A percentile compares a stretch with the other conserved stretches of the same genome.
These are phyloP conservation scores for Ostrea edulis DNA, from an alignment of 1,140 invertebrate genomes.

Conservation along the genomic window DNA sequence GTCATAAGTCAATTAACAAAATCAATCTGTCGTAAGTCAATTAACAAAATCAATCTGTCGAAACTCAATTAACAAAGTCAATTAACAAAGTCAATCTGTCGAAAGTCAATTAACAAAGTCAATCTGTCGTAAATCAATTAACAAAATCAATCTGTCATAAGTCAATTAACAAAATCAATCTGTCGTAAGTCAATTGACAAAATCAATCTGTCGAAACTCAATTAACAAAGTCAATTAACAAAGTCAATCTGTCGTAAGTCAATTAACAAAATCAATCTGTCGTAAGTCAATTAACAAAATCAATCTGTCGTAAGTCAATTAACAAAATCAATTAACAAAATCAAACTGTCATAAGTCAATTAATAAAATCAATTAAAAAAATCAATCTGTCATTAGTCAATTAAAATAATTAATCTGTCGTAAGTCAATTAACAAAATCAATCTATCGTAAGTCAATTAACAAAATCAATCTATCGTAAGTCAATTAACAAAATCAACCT, in stretches of 20 bases:
- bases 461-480: too few relatives aligned
- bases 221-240: not conserved
- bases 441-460: slow-evolving; percentile 68
- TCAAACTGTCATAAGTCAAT: slow-evolving; percentile 73
- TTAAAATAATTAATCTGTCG: slow-evolving; percentile 68
- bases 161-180: slow-evolving; percentile 55
- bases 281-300: not conserved
- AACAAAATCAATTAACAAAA: too few relatives aligned
- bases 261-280: slow-evolving; percentile 68
- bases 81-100: slow-evolving; percentile 68
- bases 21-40: slow-evolving; percentile 68
- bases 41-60: too few relatives aligned
- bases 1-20: not conserved
- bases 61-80: too few relatives aligned
- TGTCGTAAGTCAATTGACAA: slow-evolving; percentile 58
- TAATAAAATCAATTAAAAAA: too few relatives aligned
- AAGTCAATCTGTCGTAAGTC: slow-evolving; percentile 68
- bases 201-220: too few relatives aligned
- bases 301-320: slow-evolving; percentile 68
- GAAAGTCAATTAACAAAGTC: not conserved
- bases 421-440: not conserved
- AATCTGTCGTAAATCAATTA: slow-evolving; percentile 68
- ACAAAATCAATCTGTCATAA: slow-evolving; percentile 69
- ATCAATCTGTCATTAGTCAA: slow-evolving; percentile 73
- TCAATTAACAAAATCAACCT: too few relatives aligned